Evolutionary conservation across 2,888 invertebrate species (phyloP).

Genomic region (Thecocarcelia acutangulata): DNA sequence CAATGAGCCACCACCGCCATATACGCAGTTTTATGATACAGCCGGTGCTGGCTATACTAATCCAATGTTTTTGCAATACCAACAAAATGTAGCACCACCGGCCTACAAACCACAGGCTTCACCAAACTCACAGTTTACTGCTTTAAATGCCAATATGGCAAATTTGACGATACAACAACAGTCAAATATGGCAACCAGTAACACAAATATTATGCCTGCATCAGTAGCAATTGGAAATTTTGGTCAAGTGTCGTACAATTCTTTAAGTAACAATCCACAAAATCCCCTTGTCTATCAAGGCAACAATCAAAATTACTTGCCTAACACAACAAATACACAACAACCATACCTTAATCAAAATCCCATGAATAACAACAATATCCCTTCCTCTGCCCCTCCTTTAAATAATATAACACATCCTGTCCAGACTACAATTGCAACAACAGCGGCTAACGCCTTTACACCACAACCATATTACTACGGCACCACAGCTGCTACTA

Average conservation of each 20-base stretch:
- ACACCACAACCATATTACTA: constrained; percentile 56
- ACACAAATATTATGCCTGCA: constrained; percentile 12
- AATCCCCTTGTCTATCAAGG: constrained; percentile 42
- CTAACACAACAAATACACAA: constrained; percentile 1
- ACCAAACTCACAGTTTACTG: constrained; percentile 74
- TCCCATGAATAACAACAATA: constrained; percentile 29
- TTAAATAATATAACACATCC: constrained; percentile 30
- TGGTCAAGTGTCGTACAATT: constrained; percentile 48
- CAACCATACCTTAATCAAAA: constrained; percentile 35
- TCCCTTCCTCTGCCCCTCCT: neutral
- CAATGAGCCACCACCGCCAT: constrained; percentile 79
- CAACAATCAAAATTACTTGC: constrained; percentile 42
- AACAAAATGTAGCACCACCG: constrained; percentile 78
- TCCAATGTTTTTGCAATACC: constrained; percentile 79
- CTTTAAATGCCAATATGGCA: constrained; percentile 73
- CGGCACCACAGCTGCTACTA: constrained; percentile 47
- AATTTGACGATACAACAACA: constrained; percentile 72
- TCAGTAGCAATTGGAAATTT: constrained; percentile 13
- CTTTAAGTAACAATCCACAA: constrained; percentile 34
- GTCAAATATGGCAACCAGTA: constrained; percentile 25
- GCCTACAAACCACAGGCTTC: constrained; percentile 78
- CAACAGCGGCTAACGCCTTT: constrained; percentile 21
- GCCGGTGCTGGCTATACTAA: constrained; percentile 78
- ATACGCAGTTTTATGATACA: constrained; percentile 78
- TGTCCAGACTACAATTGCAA: constrained; percentile 10